These are phyloP conservation scores for Narcine bancroftii DNA, from an alignment of 2,113 vertebrate genomes.

Conservation along the genomic window DNA sequence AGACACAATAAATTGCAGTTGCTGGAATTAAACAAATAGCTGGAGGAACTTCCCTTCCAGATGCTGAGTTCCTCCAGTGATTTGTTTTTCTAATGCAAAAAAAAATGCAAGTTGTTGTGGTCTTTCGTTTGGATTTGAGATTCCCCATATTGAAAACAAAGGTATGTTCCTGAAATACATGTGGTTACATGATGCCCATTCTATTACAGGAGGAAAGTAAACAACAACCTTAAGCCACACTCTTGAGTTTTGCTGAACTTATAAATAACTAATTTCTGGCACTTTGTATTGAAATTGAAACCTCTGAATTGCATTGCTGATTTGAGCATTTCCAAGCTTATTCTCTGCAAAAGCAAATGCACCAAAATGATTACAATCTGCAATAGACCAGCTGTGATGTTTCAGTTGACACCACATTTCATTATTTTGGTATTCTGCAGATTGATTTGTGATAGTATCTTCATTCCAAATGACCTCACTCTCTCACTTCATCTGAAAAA, in stretches of 20 bases:
- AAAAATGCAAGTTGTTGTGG: too few relatives aligned
- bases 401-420: not conserved
- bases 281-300: not conserved
- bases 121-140: not conserved
- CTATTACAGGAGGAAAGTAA: not conserved
- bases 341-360: not conserved
- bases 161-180: not conserved
- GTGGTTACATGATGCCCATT: not conserved
- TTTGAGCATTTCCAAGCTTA: not conserved
- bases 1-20: too few relatives aligned
- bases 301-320: not conserved
- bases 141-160: not conserved
- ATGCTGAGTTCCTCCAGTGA: too few relatives aligned
- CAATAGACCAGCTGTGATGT: not conserved
- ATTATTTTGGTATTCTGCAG: slow-evolving; percentile 18
- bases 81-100: too few relatives aligned
- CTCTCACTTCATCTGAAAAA: not conserved
- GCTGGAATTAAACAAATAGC: too few relatives aligned
- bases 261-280: not conserved
- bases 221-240: not conserved
- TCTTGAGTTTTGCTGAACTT: not conserved
- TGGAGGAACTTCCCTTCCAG: too few relatives aligned
- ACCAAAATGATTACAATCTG: not conserved
- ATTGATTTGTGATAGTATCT: slow-evolving; percentile 18
- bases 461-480: not conserved